Percentiles rank a stretch among this genome's conserved stretches.
phyloP scores from a whole-genome alignment of 2,888 invertebrate species.

The Nematopogon swammerdamellus region DNA sequence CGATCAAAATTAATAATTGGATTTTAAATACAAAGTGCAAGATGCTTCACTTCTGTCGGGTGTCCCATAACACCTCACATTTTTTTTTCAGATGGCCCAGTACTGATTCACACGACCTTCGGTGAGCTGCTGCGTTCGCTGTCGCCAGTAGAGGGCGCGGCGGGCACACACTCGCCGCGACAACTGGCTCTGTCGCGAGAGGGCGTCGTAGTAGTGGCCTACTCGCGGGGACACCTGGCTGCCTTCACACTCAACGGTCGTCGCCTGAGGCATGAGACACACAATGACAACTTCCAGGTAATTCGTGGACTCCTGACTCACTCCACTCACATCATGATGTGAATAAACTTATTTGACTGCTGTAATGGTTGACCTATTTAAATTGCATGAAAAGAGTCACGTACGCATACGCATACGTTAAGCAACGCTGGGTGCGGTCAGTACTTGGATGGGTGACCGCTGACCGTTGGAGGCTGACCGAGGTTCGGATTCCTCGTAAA shows the following conservation, averaged over 20 bases:
- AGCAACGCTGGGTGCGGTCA: no score
- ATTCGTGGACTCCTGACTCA: not conserved
- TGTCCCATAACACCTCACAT: no score
- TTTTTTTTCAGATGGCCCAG: conserved; percentile 90
- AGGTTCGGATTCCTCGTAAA: no score
- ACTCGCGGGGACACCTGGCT: conserved; percentile 88
- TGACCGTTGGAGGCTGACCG: no score
- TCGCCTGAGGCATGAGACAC: conserved; percentile 82
- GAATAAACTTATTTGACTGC: not conserved
- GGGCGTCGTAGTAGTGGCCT: conserved; percentile 93
- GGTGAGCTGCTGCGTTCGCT: conserved; percentile 94
- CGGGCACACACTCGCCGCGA: conserved; percentile 66
- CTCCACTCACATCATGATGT: no score
- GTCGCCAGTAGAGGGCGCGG: conserved; percentile 63
- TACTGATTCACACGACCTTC: conserved; percentile 95
- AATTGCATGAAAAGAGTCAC: conserved; percentile 1
- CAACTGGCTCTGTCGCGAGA: conserved; percentile 94
- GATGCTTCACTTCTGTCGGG: no score
- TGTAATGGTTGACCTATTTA: conserved; percentile 1
- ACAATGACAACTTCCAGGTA: conserved; percentile 94
- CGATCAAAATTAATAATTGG: no score
- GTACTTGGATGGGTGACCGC: no score
- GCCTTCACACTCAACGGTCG: conserved; percentile 95
- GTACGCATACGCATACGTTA: no score
- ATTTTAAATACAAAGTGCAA: no score